Conservation (phyloP, 2,797 vertebrate species). For the Novumbra hubbsi region DNA sequence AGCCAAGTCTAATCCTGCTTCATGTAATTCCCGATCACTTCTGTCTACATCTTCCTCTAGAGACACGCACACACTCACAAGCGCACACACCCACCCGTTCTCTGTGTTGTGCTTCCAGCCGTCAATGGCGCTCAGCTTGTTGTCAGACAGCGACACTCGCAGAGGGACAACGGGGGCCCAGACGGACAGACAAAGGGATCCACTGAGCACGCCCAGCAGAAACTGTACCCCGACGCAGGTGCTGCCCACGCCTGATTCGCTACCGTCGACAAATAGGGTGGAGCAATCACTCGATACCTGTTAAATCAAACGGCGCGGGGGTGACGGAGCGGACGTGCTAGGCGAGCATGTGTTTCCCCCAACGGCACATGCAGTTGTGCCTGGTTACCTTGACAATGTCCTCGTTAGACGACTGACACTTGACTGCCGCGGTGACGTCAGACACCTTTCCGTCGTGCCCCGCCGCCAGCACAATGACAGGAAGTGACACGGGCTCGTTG, state of each 20-base stretch:
- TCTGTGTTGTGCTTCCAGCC: conserved; percentile 68
- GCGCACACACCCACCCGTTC: conserved; percentile 45
- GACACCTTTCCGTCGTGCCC: conserved; percentile 59
- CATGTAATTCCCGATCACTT: not conserved
- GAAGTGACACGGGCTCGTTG: conserved; percentile 62
- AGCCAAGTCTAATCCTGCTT: not conserved
- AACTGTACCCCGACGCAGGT: conserved; percentile 70
- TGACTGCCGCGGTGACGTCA: conserved; percentile 70
- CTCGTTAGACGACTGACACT: conserved; percentile 65
- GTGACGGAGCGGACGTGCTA: too few relatives aligned
- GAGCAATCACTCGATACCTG: conserved; percentile 74
- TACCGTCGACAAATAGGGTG: conserved; percentile 70
- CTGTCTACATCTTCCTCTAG: not conserved
- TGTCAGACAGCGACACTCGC: conserved; percentile 64
- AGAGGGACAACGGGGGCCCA: conserved; percentile 73
- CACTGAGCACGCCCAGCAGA: conserved; percentile 57
- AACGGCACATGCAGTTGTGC: not conserved
- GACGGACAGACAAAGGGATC: conserved; percentile 67
- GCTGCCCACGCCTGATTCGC: conserved; percentile 69
- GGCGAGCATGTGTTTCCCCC: conserved; percentile 3
- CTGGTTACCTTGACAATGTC: conserved; percentile 66
- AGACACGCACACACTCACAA: not conserved
- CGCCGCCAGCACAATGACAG: conserved; percentile 65
- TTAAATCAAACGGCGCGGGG: not conserved
- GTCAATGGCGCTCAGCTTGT: conserved; percentile 66